Evolutionary conservation across 2,113 vertebrate species (phyloP), one percentile per base, ranked within the genome.

Genomic region (Bubo scandiacus): DNA sequence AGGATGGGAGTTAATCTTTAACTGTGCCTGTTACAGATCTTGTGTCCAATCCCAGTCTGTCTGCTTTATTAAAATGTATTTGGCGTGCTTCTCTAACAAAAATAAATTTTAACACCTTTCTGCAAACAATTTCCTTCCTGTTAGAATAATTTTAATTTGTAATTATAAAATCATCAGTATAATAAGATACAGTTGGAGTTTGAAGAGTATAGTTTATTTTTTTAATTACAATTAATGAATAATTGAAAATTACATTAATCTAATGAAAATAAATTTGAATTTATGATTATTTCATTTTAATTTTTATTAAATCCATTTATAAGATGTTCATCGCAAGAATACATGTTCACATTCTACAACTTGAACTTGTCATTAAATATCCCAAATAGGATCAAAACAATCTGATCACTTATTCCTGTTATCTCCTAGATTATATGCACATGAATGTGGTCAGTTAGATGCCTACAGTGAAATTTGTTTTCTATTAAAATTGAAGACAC

Each of bases 51-150:
- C 62, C n/a, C 67, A 91, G 14, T 43, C 27, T 88, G 74, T 90
- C 57, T 93, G 65, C 62, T 96, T 96, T 96, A 96, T 96, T 97
- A 96, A 96, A 97, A 94, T 90, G 38, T 85, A 94, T 75, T 95
- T 88, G 70, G 17, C 88, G 75, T 89, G 8, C 59, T 90, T 85
- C 61, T 40, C 47, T 84, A 92, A 83, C 5, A 88, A 89, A 97
- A 95, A 92, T 95, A 68, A 97, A 93, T 88, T 94, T 86, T 80
- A 95, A 57, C 81, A 97, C 58, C 81, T 93, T 92, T 97, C 57
- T 83, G 82, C 89, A 96, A 97, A 96, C 66, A 95, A 88, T 88
- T 92, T 81, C 30, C 62, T 89, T 97, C 88, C 70, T 86, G 36
- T 93, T 94, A 92, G 70, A 94, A 89, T 75, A 0, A 91, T 97